Base-by-base conservation (phyloP, 92 coral and sea anemone species). In the Bergia puertoricense region DNA sequence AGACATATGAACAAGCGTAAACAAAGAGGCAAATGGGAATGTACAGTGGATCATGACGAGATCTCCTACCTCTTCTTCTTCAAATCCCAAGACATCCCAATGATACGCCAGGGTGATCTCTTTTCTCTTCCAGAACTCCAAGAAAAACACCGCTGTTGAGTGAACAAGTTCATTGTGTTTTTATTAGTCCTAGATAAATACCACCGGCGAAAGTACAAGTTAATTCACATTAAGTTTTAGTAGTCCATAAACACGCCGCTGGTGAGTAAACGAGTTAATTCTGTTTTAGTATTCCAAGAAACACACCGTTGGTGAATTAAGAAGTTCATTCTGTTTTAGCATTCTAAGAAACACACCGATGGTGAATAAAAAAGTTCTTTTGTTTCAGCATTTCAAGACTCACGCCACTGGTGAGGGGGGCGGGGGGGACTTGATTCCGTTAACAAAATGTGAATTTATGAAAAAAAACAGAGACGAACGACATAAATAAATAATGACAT, bases 61-160 rank as follows among this genome's bases (percentile, higher is more conserved):
- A 15, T 18, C 54, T 18, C 86, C 82, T 89, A 97, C 99, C 94
- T 93, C 99, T 80, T 93, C 99, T 76, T 94, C 98, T 77, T 97
- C 99, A 74, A 95, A 97, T 86, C 96, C 99, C 92, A 97, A 89
- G 59, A 97, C 99, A 80, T 97, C 99, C 99, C 99, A 97, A 85
- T 97, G 99, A 88, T 97, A 97, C 5, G 99, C 99, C 86, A 97
- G 74, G 10, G 99, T 97, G 41, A 96, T 88, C 56, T 95, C 98
- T 79, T 96, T 96, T 80, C 99, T 88, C 85, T 96, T 96, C 98
- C 98, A 95, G 90, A 94, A 95, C 88, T 96, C 99, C 93, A 96
- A 86, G 94, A 96, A 96, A 91, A 96, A 95, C 89, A 95, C 94
- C 77, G 96, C 98, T 95, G 57, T 72, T 42, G 41, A 74, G 39